A percentile compares a stretch with the other conserved stretches of the same genome.
Conservation (phyloP, 1,140 invertebrate species). For the Kradibia gibbosae region DNA sequence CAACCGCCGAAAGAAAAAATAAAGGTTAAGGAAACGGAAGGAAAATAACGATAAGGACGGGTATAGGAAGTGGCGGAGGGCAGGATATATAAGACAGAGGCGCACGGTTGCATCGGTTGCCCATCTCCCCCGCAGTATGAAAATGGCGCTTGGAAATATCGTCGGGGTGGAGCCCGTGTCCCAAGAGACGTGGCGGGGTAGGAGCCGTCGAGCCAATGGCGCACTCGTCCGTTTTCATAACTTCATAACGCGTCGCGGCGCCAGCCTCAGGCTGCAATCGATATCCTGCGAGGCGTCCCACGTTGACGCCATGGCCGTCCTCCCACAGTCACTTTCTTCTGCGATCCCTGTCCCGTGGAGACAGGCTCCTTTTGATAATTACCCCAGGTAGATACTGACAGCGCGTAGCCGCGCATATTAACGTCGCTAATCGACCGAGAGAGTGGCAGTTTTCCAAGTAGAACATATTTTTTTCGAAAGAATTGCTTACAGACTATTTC, state of each 20-base stretch:
- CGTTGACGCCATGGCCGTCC: not conserved
- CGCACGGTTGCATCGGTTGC: not conserved
- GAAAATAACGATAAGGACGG: not conserved
- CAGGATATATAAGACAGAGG: not conserved
- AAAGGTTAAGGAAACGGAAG: not conserved
- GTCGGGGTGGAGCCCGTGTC: constrained; percentile 44
- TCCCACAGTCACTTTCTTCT: not conserved
- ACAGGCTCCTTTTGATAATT: too few relatives aligned
- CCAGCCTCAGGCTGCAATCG: not conserved
- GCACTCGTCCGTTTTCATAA: constrained; percentile 34
- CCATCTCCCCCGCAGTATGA: not conserved
- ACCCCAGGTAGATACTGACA: too few relatives aligned
- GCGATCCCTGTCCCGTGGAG: not conserved
- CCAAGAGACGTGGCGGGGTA: constrained; percentile 56
- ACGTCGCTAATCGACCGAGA: too few relatives aligned
- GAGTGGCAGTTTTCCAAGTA: too few relatives aligned
- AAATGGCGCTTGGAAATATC: constrained; percentile 54
- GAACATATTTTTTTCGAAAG: too few relatives aligned
- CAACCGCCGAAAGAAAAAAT: not conserved
- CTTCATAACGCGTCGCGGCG: constrained; percentile 33
- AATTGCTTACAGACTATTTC: too few relatives aligned
- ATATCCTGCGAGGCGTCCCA: not conserved
- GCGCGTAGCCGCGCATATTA: too few relatives aligned
- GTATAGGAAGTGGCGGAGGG: not conserved
- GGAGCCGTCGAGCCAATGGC: constrained; percentile 14